A percentile compares a stretch with the other conserved stretches of the same genome.
phyloP scores from a whole-genome alignment of 2,113 vertebrate genomes.

The Phylloscopus trochilus region DNA sequence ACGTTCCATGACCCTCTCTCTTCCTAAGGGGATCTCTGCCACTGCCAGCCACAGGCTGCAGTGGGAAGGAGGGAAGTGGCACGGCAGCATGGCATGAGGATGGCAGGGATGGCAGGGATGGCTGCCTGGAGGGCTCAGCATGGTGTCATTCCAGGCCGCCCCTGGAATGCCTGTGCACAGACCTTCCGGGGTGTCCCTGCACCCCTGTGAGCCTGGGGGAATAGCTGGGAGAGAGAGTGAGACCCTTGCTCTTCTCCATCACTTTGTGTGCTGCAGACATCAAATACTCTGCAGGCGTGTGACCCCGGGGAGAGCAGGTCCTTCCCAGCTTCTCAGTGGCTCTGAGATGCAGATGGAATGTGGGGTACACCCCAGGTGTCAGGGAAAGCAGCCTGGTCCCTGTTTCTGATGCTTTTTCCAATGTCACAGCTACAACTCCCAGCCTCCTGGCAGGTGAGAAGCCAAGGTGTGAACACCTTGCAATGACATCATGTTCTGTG shows the following conservation, averaged over 20 bases:
- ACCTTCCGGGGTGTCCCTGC: background rate
- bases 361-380: background rate
- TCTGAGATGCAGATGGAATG: background rate
- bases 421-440: fast-evolving
- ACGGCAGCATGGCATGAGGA: fast-evolving
- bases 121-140: background rate
- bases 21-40: background rate
- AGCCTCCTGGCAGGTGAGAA: background rate
- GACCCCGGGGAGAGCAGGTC: fast-evolving
- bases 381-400: background rate
- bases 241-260: background rate
- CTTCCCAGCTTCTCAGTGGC: background rate
- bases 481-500: fast-evolving
- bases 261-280: background rate
- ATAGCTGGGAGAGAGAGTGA: background rate
- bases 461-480: fast-evolving
- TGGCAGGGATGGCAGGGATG: fast-evolving
- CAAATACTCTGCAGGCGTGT: background rate
- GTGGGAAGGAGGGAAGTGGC: background rate
- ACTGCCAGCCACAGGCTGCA: fast-evolving
- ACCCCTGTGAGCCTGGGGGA: background rate
- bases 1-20: fast-evolving
- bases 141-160: fast-evolving
- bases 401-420: background rate
- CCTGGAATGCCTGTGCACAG: background rate